A percentile compares a stretch with the other conserved stretches of the same genome.
These are phyloP conservation scores for Chinchilla lanigera DNA, from an alignment of 2,113 vertebrate species.

Conservation along the genomic window DNA sequence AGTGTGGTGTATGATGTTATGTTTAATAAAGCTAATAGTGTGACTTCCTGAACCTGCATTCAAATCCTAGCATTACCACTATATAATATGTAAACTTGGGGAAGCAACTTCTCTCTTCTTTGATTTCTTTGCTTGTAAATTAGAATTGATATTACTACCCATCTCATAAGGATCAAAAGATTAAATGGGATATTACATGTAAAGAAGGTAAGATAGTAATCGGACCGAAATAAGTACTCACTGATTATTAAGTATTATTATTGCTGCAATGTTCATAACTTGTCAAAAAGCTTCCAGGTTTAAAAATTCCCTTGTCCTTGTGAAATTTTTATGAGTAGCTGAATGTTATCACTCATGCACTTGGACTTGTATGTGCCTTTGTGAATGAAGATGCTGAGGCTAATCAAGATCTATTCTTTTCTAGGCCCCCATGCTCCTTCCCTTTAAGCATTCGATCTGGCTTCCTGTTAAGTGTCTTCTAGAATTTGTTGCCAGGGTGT, in stretches of 20 bases:
- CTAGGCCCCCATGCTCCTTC: accelerated
- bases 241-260: neutral
- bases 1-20: neutral
- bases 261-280: neutral
- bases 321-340: neutral
- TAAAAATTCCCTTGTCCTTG: neutral
- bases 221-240: neutral
- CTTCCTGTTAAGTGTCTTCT: neutral
- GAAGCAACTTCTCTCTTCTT: slow-evolving; percentile 19
- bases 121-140: neutral
- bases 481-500: neutral
- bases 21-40: neutral
- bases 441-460: neutral
- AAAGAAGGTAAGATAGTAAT: neutral
- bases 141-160: neutral
- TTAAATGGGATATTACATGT: neutral
- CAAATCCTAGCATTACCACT: neutral
- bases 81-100: neutral
- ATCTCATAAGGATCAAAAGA: neutral
- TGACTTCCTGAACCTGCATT: neutral
- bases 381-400: neutral
- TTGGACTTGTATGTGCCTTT: neutral
- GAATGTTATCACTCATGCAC: neutral
- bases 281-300: neutral
- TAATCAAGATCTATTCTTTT: neutral